These are phyloP conservation scores for Ditylenchus weischeri DNA, from an alignment of 2,888 invertebrate species.

Conservation along the genomic window DNA sequence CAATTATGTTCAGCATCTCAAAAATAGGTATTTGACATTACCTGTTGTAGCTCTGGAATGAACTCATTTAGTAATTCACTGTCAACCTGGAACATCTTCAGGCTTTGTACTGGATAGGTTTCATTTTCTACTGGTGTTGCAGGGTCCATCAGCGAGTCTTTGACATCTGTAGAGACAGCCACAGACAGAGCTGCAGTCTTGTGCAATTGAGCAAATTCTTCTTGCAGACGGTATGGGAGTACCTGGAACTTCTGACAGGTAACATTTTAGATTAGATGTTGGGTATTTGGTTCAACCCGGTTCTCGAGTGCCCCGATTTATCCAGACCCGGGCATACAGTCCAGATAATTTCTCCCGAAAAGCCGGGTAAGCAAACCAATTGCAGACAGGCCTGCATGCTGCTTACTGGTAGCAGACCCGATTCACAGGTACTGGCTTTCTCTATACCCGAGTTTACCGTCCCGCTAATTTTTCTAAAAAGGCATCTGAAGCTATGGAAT, in stretches of 20 bases:
- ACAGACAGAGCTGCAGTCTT: conserved; percentile 42
- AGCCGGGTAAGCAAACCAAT: no score
- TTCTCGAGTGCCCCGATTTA: neutral
- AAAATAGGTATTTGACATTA: neutral
- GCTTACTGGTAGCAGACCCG: no score
- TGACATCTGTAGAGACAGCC: conserved; percentile 48
- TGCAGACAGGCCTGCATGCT: no score
- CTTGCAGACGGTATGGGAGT: conserved; percentile 52
- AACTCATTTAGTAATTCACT: conserved; percentile 44
- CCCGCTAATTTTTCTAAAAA: no score
- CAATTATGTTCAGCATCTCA: neutral
- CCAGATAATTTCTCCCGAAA: no score
- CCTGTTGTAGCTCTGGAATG: conserved; percentile 39
- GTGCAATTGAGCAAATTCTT: conserved; percentile 50
- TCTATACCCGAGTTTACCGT: no score
- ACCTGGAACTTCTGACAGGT: conserved; percentile 22
- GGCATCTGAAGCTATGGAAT: no score
- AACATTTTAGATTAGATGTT: conserved; percentile 7
- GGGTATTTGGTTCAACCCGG: conserved; percentile 12
- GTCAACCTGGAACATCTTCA: conserved; percentile 38
- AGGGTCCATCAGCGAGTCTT: conserved; percentile 49
- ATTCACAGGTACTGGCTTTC: no score
- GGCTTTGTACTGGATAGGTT: neutral
- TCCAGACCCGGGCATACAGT: no score
- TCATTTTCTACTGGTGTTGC: conserved; percentile 24